phyloP scores from a whole-genome alignment of 2,113 vertebrate genomes.

The Martes martes region DNA sequence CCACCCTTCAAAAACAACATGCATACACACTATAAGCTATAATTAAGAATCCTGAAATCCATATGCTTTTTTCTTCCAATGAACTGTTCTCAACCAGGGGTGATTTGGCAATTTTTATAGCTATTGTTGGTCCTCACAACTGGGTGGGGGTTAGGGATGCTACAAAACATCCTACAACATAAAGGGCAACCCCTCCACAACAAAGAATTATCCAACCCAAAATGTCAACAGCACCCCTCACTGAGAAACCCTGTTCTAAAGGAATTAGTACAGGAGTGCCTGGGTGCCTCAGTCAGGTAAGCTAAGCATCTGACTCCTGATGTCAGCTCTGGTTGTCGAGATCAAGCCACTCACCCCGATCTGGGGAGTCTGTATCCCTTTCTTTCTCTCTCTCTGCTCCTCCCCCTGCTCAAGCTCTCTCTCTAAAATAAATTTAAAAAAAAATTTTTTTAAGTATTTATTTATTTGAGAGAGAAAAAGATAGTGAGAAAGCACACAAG shows the following conservation, averaged over 20 bases:
- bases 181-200: background rate
- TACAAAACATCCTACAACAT: background rate
- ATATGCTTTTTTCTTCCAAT: background rate
- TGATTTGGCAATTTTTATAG: background rate
- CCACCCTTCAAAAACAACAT: constrained; percentile 25
- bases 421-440: background rate
- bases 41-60: background rate
- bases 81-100: background rate
- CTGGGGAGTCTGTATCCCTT: background rate
- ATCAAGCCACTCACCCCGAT: background rate
- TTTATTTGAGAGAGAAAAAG: too few relatives aligned
- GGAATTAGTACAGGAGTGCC: background rate
- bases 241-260: background rate
- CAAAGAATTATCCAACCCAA: background rate
- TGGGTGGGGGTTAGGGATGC: background rate
- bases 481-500: too few relatives aligned
- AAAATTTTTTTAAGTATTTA: too few relatives aligned
- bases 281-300: background rate
- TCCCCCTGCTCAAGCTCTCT: background rate
- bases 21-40: background rate
- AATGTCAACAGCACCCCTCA: background rate
- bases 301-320: background rate
- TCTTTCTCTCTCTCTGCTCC: background rate
- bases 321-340: background rate
- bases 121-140: background rate